These are phyloP conservation scores for Pipra filicauda DNA, from an alignment of 2,113 vertebrate genomes.

Conservation along the genomic window DNA sequence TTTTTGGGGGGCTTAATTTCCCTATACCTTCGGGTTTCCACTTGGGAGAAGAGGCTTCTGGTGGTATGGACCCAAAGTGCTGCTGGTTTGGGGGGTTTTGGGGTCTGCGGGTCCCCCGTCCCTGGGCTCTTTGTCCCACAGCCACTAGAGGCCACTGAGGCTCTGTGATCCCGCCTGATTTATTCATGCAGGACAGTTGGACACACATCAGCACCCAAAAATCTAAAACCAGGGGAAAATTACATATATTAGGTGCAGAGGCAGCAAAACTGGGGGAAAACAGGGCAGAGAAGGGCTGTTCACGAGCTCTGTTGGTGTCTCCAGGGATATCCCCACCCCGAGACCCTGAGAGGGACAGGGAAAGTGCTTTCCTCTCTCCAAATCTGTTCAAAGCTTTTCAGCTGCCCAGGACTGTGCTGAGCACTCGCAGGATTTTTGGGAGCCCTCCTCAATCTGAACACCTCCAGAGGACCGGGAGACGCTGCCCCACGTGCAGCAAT, in stretches of 20 bases:
- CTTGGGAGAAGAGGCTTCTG: rapidly evolving
- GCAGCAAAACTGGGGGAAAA: rapidly evolving
- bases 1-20: not conserved
- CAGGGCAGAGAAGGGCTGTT: not conserved
- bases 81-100: not conserved
- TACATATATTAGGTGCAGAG: not conserved
- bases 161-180: not conserved
- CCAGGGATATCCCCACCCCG: rapidly evolving
- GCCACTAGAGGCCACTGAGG: constrained; percentile 71
- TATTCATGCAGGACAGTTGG: not conserved
- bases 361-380: not conserved
- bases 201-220: not conserved
- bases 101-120: not conserved
- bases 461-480: not conserved
- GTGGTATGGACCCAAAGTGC: rapidly evolving
- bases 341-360: rapidly evolving
- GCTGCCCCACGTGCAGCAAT: rapidly evolving
- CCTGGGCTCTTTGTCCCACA: constrained; percentile 25
- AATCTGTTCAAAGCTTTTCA: not conserved
- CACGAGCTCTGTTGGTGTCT: not conserved
- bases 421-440: not conserved
- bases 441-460: rapidly evolving
- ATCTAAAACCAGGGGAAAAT: rapidly evolving
- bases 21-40: rapidly evolving
- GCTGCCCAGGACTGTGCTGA: not conserved